Base-by-base conservation (phyloP, 2,113 vertebrate species). In the Pangasianodon gigas region DNA sequence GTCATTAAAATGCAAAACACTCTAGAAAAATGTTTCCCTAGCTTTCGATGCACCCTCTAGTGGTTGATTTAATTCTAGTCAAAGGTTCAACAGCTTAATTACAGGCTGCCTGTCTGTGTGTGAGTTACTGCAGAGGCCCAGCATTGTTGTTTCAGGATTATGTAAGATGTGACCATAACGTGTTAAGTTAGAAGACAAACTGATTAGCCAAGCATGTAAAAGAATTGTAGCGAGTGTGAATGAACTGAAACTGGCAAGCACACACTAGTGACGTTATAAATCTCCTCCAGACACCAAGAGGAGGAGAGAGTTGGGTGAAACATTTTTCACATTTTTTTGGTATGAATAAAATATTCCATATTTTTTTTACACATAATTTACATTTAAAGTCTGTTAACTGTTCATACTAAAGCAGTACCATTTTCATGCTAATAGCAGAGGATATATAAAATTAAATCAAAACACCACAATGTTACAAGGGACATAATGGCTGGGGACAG, bases 1-100 rank as follows among this genome's bases (percentile, higher is more conserved):
- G 88, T 90, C 79, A 89, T 91, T 92, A 90, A 79, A 91, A 88
- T 89, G 46, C 71, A 87, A 87, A 86, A 88, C 37, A 83, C 60
- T 79, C 51, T 2, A 29, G 21, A 21, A 79, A 56, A 58, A 54
- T 79, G 79, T 89, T 91, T 89, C 83, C 41, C 58, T 54, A 71
- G 86, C 52, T 87, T 86, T 56, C 80, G 46, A 74, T 82, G 71
- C 87, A 29, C 82, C 89, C 56, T 89, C 87, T 88, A 91, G 87
- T 90, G 89, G 86, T 37, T 52, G 81, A 82, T 32, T 90, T 62
- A 41, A 56, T 84, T 79, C 32, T 82, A 56, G 62, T 60, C 21
- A 32, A 11, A 26, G 11, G 54, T 69, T 56, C 48, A 90, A 77
- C 1, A 21, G 46, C 85, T 84, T 91, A 88, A 91, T 90, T 90